Evolutionary conservation across 2,797 vertebrate species (phyloP).

Genomic region (Huso huso): DNA sequence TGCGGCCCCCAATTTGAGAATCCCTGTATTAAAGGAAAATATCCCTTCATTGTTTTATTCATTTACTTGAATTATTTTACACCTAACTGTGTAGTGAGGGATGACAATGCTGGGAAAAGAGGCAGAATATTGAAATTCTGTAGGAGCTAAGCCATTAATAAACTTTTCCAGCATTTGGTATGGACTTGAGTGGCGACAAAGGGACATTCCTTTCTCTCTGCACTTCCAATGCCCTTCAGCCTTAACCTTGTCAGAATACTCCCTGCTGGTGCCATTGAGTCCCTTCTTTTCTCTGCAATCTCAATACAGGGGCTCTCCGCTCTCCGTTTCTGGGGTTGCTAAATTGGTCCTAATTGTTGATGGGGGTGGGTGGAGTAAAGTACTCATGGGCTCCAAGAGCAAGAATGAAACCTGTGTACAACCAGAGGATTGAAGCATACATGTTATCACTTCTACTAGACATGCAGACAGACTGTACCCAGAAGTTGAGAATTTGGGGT

Average conservation of each 20-base stretch:
- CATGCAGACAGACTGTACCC: no score
- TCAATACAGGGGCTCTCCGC: not conserved
- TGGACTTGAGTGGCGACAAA: not conserved
- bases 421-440: no score
- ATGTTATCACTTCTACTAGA: no score
- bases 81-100: not conserved
- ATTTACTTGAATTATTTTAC: not conserved
- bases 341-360: conserved; percentile 4
- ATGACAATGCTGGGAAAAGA: conserved; percentile 9
- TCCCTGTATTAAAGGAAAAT: not conserved
- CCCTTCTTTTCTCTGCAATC: not conserved
- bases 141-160: conserved; percentile 4
- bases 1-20: not conserved
- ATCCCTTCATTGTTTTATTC: not conserved
- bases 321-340: not conserved
- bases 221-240: conserved; percentile 1
- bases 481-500: no score
- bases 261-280: conserved; percentile 5
- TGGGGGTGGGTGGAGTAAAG: not conserved
- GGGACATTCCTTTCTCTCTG: conserved; percentile 2
- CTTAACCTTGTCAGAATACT: conserved; percentile 3
- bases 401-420: no score
- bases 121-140: not conserved
- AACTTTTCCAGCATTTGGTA: conserved; percentile 4
- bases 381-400: no score